Base-by-base conservation (phyloP, 2,113 vertebrate genomes). In the Onychorhynchus coronatus region DNA sequence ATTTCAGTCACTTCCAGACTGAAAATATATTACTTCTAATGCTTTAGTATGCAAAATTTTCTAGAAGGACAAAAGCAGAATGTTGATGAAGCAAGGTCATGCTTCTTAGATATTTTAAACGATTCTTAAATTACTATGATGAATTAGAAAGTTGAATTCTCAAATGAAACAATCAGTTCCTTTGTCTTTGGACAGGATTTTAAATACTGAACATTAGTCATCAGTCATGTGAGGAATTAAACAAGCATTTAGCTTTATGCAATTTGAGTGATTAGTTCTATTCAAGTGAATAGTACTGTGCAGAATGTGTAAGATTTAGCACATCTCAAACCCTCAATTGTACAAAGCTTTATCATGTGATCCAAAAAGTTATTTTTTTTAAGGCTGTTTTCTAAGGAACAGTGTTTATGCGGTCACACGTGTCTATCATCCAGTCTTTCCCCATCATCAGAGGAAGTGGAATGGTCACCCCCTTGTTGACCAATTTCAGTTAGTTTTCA, bases 211-310 rank as follows among this genome's bases (percentile, higher is more conserved):
- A 84, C 88, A 82, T 93, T 96, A 92, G 91, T 96, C 92, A 96
- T 94, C 88, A 70, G 96, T 92, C 92, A 96, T 96, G 95, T 94
- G 94, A 93, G 91, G 95, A 73, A 96, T 97, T 97, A 96, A 96
- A 95, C 95, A 95, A 95, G 93, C 91, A 86, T 73, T 96, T 94
- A 82, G 94, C 66, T 97, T 94, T 94, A 82, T 94, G 91, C 85
- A 95, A 81, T 93, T 88, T 52, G 89, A 94, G 68, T 96, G 92
- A 91, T 95, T 96, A 97, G 73, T 93, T 94, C 91, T 94, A 50
- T 94, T 93, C 80, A 94, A 95, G 53, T 89, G 92, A 96, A 89
- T 72, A 78, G 92, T 42, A 39, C 93, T 85, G 77, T 72, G 77
- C 76, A 94, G 82, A 95, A 56, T 1, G 1, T 84, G 66, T 94